Evolutionary conservation across 1,140 invertebrate genomes (phyloP), one percentile per base, ranked within the genome.

Genomic region (Tribolium castaneum): DNA sequence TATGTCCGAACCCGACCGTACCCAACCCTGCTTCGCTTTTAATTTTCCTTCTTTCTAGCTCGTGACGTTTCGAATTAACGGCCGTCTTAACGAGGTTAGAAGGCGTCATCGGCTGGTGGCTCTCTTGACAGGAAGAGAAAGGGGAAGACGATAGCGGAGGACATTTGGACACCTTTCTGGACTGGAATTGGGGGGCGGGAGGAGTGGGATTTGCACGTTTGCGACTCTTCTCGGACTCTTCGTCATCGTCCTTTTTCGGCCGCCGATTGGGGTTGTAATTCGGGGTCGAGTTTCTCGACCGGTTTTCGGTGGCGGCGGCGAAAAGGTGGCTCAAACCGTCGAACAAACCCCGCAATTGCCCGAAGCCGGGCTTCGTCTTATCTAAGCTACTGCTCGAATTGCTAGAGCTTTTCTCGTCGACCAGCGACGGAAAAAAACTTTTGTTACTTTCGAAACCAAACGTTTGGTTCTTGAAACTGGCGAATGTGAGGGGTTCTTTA

Each of bases 271-370:
- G 88, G 19, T 89, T 88, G 75, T 90, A 90, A 82, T 89, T 87
- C 51, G 89, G 88, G 72, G 87, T 82, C 77, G 86, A 82, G 84
- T 87, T 78, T 81, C 80, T 87, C 81, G 49, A 87, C 73, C 75
- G 84, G 86, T 56, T 75, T 76, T 86, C 62, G 86, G 84, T 3
- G 86, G 88, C 5, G 91, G 90, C 19, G 92, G 90, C 92, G 84
- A 94, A 97, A 80, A 96, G 92, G 85, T 96, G 94, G 76, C 94
- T 96, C 6, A 97, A 88, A 1, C 95, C 94, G 86, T 97, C 95
- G 87, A 94, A 96, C 0, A 97, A 87, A 14, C 94, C 92, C 70
- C 92, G 93, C 7, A 96, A 84, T 79, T 94, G 93, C 4, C 91
- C 90, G 80, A 89, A 88, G 19, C 91, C 90, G 80, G 90, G 86